These are phyloP conservation scores for Paraescarpia echinospica DNA, from an alignment of 1,140 invertebrate species.

Conservation along the genomic window DNA sequence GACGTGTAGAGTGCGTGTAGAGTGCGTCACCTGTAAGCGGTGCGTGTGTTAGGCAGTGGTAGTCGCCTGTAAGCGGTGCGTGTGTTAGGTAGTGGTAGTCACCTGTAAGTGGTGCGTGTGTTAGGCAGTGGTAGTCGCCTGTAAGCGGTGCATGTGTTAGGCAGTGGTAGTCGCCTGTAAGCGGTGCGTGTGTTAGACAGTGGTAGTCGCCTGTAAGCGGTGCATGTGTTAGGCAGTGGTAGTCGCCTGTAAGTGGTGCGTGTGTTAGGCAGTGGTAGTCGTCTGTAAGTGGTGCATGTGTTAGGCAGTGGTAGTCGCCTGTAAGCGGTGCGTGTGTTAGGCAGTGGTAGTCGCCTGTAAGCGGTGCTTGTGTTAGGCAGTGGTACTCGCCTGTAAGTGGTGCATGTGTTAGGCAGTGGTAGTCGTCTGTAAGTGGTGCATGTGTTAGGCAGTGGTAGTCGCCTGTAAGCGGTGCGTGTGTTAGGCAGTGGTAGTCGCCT, in stretches of 20 bases:
- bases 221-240: too few species aligned
- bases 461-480: not conserved
- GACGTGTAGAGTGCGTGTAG: too few species aligned
- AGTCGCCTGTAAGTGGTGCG: not conserved
- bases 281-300: too few species aligned
- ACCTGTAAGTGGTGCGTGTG: not conserved
- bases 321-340: not conserved
- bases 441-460: too few species aligned
- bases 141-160: too few species aligned
- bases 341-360: not conserved
- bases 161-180: not conserved
- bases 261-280: not conserved
- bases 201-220: not conserved
- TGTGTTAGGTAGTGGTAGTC: too few species aligned
- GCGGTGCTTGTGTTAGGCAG: too few species aligned
- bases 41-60: not conserved
- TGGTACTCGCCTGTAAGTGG: not conserved
- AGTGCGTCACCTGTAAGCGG: not conserved
- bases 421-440: too few species aligned
- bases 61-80: too few species aligned
- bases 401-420: not conserved
- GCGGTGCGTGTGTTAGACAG: not conserved
- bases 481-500: not conserved
- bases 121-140: not conserved
- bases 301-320: too few species aligned